phyloP scores from a whole-genome alignment of 2,113 vertebrate species.

The Lipotes vexillifer region DNA sequence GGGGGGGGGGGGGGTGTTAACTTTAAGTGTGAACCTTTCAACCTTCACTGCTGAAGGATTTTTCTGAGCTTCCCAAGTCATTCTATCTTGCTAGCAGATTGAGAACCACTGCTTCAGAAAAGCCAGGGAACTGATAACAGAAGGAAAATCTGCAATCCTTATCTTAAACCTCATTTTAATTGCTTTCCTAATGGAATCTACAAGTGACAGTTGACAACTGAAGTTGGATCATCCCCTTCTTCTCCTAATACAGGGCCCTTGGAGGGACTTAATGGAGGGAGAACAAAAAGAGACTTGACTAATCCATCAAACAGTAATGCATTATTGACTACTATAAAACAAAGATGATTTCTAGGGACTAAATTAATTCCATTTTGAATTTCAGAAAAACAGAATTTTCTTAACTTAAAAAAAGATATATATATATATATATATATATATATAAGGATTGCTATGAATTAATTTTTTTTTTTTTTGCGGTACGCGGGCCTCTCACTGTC shows the following conservation, averaged over 20 bases:
- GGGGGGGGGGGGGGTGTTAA: too few species aligned
- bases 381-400: conserved; percentile 9
- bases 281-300: not conserved
- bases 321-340: not conserved
- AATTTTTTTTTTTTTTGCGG: too few species aligned
- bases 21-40: not conserved
- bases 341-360: not conserved
- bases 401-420: not conserved
- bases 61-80: not conserved
- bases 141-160: not conserved
- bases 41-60: not conserved
- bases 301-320: not conserved
- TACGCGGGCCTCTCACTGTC: too few species aligned
- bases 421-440: too few species aligned
- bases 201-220: not conserved
- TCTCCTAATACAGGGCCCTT: not conserved
- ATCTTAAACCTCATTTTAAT: not conserved
- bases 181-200: not conserved
- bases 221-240: not conserved
- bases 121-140: not conserved
- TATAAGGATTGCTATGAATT: too few species aligned
- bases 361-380: not conserved
- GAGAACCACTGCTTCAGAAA: not conserved
- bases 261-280: not conserved
- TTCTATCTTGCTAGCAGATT: not conserved